Conservation (phyloP, 2,113 vertebrate genomes). For the Tiliqua scincoides region DNA sequence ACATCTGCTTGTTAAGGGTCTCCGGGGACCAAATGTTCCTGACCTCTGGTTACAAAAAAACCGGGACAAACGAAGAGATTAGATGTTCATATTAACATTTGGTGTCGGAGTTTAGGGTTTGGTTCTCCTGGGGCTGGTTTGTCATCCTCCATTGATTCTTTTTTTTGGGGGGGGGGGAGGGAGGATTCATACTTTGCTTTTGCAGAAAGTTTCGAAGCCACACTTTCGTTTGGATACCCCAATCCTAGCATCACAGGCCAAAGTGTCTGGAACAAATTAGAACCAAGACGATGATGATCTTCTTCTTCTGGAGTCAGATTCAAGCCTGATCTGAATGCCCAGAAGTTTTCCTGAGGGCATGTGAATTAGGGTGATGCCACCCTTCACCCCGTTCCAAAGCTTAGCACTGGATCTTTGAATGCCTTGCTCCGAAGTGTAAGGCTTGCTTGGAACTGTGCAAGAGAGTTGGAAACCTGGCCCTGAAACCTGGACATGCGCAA, state of each 20-base stretch:
- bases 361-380: neutral
- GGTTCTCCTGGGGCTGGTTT: slow-evolving; percentile 42
- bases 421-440: slow-evolving; percentile 19
- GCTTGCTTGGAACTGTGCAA: neutral
- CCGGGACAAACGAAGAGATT: slow-evolving; percentile 74
- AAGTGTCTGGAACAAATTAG: neutral
- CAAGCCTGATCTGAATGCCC: neutral
- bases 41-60: slow-evolving; percentile 77
- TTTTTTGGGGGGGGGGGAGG: neutral
- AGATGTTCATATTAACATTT: slow-evolving; percentile 72
- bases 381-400: neutral
- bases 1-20: slow-evolving; percentile 93
- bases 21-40: slow-evolving; percentile 83
- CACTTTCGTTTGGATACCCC: no score
- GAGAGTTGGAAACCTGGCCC: neutral
- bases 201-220: neutral
- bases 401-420: neutral
- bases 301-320: neutral
- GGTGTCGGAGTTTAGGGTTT: slow-evolving; percentile 61
- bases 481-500: neutral
- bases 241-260: neutral
- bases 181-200: neutral
- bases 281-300: neutral
- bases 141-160: neutral
- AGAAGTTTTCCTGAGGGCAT: neutral